phyloP scores from a whole-genome alignment of 2,113 vertebrate genomes.

The Rhinogobius similis region DNA sequence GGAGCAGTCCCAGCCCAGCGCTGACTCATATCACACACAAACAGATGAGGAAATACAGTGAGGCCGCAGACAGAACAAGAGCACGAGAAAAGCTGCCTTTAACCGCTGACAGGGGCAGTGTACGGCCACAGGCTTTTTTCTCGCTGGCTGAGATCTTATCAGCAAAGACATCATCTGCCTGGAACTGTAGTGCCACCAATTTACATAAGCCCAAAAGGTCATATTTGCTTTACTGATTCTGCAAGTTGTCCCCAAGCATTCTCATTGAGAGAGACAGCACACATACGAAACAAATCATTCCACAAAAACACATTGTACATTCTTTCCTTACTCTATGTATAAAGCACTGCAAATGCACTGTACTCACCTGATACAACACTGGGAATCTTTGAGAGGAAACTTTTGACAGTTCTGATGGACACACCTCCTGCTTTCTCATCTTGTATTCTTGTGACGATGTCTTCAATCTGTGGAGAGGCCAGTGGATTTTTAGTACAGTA shows the following conservation, averaged over 20 bases:
- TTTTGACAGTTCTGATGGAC: conserved; percentile 93
- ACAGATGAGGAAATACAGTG: conserved; percentile 30
- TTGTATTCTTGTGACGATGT: conserved; percentile 90
- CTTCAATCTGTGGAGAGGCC: conserved; percentile 86
- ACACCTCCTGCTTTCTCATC: conserved; percentile 94
- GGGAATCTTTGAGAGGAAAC: conserved; percentile 97
- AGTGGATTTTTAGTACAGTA: background rate
- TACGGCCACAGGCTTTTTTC: conserved; percentile 34
- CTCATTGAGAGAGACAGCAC: conserved; percentile 8
- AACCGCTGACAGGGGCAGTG: conserved; percentile 33
- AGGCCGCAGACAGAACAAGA: conserved; percentile 10
- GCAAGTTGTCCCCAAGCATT: background rate
- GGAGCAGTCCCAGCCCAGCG: conserved; percentile 39
- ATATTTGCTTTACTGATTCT: conserved; percentile 44
- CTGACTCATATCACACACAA: conserved; percentile 57
- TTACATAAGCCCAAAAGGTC: conserved; percentile 64
- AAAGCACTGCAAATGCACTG: background rate
- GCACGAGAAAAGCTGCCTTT: conserved; percentile 18
- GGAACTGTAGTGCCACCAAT: conserved; percentile 34
- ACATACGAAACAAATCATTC: background rate
- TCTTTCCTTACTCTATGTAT: background rate
- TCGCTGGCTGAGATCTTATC: conserved; percentile 27
- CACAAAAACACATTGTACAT: background rate
- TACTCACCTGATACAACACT: conserved; percentile 91
- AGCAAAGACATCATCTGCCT: conserved; percentile 49